Base-by-base conservation (phyloP, 2,113 vertebrate genomes). In the Procavia capensis region DNA sequence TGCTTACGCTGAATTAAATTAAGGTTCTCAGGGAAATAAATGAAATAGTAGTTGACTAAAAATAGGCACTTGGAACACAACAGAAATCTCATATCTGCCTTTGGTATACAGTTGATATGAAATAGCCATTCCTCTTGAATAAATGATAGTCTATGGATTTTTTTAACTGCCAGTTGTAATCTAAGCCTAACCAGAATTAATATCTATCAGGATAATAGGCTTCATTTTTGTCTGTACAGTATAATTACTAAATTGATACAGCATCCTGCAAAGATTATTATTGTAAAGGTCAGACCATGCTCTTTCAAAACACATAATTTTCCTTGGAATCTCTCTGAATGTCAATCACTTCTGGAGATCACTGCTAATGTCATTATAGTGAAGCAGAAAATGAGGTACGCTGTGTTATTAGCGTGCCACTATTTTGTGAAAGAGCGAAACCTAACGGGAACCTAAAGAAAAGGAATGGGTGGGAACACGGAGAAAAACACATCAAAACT, bases 401-500 rank as follows among this genome's bases (percentile, higher is more conserved):
- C 36, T 25, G 17, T 50, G 14, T 31, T 82, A 88, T 63, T 96
- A 80, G 29, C 0, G 27, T 87, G 70, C n/a, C 70, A 54, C 50
- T 93, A 89, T 91, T 87, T 97, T 91, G 11, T 29, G 63, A 74
- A 95, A 85, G 20, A 83, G 19, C 88, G 90, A 94, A 94, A 43
- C 63, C 14, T 22, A 68, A 85, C 39, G 64, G n/a, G 43, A 94
- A 94, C 91, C 88, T 90, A 82, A 90, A 74, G 24, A 63, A 90
- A 95, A 86, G 5, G 7, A n/a, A 3, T 90, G 74, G 31, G n/a
- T 82, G 79, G 43, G 13, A 89, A 74, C 72, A 17, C 45, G 59
- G 88, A 85, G 68, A 95, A 92, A 88, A 96, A 91, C 75, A 90
- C 78, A 92, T 85, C 83, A 96, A 96, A 93, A 88, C n/a, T 86